Percentiles rank a stretch among this genome's conserved stretches.
phyloP scores from a whole-genome alignment of 2,797 vertebrate genomes.

The Decapterus maruadsi region DNA sequence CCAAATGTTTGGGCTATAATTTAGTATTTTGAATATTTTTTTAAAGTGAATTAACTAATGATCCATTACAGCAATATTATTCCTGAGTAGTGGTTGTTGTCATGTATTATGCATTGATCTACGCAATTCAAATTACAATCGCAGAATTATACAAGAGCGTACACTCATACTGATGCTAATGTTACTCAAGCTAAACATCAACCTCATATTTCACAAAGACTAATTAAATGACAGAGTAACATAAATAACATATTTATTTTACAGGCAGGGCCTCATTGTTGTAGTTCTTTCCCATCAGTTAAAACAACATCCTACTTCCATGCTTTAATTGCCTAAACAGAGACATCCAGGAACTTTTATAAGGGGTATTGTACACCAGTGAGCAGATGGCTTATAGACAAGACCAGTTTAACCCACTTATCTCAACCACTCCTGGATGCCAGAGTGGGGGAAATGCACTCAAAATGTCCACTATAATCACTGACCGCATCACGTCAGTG shows the following conservation, averaged over 20 bases:
- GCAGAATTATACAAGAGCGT: background rate
- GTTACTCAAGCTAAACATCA: background rate
- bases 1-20: no score
- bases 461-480: background rate
- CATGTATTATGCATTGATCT: background rate
- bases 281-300: background rate
- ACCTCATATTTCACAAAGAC: background rate
- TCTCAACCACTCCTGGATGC: constrained; percentile 3
- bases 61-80: background rate
- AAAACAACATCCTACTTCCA: background rate
- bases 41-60: background rate
- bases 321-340: background rate
- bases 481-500: constrained; percentile 12
- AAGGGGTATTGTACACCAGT: constrained; percentile 8
- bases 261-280: background rate
- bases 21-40: no score
- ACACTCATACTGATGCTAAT: background rate
- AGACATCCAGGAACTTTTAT: background rate
- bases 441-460: background rate
- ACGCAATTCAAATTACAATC: background rate
- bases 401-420: constrained; percentile 1
- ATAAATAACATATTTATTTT: background rate
- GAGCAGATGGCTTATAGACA: constrained; percentile 12
- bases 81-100: background rate
- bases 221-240: background rate